Evolutionary conservation across 92 coral and sea anemone species (phyloP).

Genomic region (Diadumene lineata): DNA sequence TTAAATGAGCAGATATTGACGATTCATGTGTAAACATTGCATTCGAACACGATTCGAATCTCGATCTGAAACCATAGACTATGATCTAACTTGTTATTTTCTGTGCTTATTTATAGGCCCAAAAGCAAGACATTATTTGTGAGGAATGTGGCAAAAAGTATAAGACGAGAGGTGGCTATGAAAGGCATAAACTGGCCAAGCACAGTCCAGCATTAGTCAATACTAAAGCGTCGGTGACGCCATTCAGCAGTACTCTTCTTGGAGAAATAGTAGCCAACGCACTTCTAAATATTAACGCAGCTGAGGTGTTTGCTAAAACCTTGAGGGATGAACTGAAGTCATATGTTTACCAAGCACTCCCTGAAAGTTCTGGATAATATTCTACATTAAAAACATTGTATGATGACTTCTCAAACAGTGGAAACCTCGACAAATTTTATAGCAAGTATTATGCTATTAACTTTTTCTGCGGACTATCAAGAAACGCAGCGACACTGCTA

Average conservation of each 20-base stretch:
- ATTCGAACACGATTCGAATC: slow-evolving; percentile 3
- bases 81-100: neutral
- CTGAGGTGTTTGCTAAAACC: slow-evolving; percentile 14
- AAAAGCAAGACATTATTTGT: slow-evolving; percentile 15
- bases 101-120: neutral
- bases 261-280: slow-evolving; percentile 34
- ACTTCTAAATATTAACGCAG: slow-evolving; percentile 17
- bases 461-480: slow-evolving; percentile 48
- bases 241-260: slow-evolving; percentile 15
- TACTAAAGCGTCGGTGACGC: slow-evolving; percentile 16
- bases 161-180: slow-evolving; percentile 56
- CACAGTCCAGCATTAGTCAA: slow-evolving; percentile 31
- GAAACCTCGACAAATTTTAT: slow-evolving; percentile 61
- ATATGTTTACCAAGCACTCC: slow-evolving; percentile 5
- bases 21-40: slow-evolving; percentile 20
- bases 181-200: slow-evolving; percentile 49
- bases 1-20: neutral
- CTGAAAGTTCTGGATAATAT: slow-evolving; percentile 30
- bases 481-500: slow-evolving; percentile 67
- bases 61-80: neutral
- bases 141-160: slow-evolving; percentile 45
- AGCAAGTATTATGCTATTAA: slow-evolving; percentile 47
- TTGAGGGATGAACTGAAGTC: slow-evolving; percentile 41
- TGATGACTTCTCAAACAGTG: slow-evolving; percentile 26
- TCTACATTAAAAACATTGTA: slow-evolving; percentile 17